Conservation (phyloP, 2,113 vertebrate genomes). For the Notechis scutatus region DNA sequence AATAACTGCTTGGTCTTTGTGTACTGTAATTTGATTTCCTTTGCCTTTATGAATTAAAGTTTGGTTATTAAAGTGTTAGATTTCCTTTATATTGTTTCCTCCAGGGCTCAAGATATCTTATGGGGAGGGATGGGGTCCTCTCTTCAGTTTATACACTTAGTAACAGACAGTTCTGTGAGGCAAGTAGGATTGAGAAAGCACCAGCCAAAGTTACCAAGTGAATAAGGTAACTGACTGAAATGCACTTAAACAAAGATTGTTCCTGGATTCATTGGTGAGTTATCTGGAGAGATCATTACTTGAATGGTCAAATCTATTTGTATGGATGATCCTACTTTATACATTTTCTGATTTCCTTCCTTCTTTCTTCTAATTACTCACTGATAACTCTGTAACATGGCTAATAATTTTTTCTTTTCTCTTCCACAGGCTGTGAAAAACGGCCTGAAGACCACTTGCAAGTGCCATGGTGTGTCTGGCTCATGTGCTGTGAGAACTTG, state of each 20-base stretch:
- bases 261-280: neutral
- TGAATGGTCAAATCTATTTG: neutral
- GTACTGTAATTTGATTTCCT: neutral
- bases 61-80: neutral
- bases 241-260: neutral
- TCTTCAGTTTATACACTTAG: neutral
- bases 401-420: constrained; percentile 13
- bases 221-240: neutral
- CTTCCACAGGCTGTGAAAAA: constrained; percentile 86
- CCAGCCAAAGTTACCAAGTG: neutral
- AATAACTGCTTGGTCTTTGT: neutral
- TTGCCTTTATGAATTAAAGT: neutral
- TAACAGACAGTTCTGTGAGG: neutral
- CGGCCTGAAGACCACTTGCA: constrained; percentile 95
- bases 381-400: neutral
- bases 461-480: constrained; percentile 95
- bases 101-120: neutral
- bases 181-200: neutral
- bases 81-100: neutral
- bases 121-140: neutral
- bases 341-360: neutral
- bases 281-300: neutral
- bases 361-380: neutral
- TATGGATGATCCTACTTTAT: neutral
- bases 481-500: constrained; percentile 94